Evolutionary conservation across 2,797 vertebrate genomes (phyloP), one percentile per base, ranked within the genome.

Genomic region (Glyptemys insculpta): DNA sequence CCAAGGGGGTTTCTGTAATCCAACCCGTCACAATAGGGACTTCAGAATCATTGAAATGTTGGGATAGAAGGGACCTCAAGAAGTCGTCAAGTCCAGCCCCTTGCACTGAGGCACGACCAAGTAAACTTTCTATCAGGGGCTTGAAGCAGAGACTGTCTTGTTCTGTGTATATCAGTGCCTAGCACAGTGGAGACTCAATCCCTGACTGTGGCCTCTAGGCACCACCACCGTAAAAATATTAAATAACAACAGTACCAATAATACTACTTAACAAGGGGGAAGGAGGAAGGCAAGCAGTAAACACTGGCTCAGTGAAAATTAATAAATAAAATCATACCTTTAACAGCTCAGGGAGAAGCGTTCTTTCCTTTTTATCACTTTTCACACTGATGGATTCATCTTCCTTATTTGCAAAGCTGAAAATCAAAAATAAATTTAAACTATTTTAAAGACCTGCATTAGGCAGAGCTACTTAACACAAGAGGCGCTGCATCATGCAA

Each of bases 391-490:
- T 50, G 86, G 95, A 88, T 90, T 98, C 97, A 18, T 88, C 97
- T 97, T 98, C 98, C 87, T 98, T 98, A 94, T 96, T 97, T 98
- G 98, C 98, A 97, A 95, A 96, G 97, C 98, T 98, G 98, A 94
- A 98, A 98, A 96, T 98, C 54, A 98, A 97, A 98, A 95, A 97
- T 41, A 95, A 91, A 93, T 92, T 56, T 49, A 52, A 52, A 56
- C 25, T 85, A 94, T 0, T 3, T 59, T 87, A 27, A 96, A 94
- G 57, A 82, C 21, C 31, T 74, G 44, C 29, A 68, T 93, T 95
- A 95, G 53, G 95, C 44, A 92, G 81, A 41, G 76, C 14, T 65
- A 90, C 59, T 68, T 16, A 27, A 91, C 23, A 92, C 3, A 44
- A 88, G 86, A 47, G 25, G 11, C 31, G 23, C 1, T 37, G 44